phyloP scores from a whole-genome alignment of 2,113 vertebrate genomes.

The Thermophis baileyi region DNA sequence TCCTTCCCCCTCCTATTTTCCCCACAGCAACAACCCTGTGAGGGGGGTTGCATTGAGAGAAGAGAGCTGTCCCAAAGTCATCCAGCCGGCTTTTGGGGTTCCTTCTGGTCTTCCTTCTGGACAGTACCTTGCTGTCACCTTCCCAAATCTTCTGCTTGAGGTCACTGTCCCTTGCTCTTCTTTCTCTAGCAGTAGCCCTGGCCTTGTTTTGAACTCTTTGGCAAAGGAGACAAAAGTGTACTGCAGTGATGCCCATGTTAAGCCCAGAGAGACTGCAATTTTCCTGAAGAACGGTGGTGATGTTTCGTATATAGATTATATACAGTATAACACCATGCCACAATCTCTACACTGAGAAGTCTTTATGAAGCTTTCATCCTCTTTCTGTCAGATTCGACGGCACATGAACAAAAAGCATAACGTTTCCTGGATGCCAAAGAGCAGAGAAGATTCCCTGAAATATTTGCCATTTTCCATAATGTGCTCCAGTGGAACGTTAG shows the following conservation, averaged over 20 bases:
- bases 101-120: background rate
- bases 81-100: background rate
- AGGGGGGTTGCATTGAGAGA: background rate
- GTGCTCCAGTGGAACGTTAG: background rate
- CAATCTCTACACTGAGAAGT: background rate
- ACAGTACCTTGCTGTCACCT: background rate
- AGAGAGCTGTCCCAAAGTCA: background rate
- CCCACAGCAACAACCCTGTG: background rate
- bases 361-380: background rate
- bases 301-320: background rate
- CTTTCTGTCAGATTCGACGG: background rate
- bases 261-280: background rate
- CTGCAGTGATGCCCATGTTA: background rate
- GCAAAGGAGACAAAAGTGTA: background rate
- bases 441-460: background rate
- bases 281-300: background rate
- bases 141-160: background rate
- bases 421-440: background rate
- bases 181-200: background rate
- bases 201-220: background rate
- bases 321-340: background rate
- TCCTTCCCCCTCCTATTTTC: background rate
- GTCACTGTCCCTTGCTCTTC: background rate
- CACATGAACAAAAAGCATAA: background rate
- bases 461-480: background rate